Conservation (phyloP, 2,113 vertebrate genomes). For the Cottus gobio region DNA sequence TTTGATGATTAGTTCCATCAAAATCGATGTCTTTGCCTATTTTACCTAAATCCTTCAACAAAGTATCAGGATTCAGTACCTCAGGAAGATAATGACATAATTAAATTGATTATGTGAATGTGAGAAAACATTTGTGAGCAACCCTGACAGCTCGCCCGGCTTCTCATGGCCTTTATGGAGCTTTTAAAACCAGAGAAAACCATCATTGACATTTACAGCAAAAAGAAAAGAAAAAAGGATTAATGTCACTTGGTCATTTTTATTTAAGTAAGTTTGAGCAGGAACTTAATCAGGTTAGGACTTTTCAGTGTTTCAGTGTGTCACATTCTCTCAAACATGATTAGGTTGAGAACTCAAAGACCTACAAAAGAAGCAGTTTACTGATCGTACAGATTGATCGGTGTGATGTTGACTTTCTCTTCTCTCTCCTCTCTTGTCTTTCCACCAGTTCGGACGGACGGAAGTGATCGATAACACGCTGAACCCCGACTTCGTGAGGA, state of each 20-base stretch:
- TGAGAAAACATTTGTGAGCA: too few species aligned
- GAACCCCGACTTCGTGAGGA: conserved; percentile 94
- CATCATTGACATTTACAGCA: neutral
- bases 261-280: neutral
- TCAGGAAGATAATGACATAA: neutral
- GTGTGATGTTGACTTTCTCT: conserved; percentile 4
- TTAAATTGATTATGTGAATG: too few species aligned
- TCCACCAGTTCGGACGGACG: conserved; percentile 89
- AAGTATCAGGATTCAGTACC: neutral
- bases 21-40: neutral
- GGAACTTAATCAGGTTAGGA: neutral
- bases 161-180: neutral
- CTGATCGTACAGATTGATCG: neutral
- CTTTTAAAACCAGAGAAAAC: neutral
- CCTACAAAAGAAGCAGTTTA: neutral
- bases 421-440: conserved; percentile 16
- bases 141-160: neutral
- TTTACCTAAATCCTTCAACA: neutral
- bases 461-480: conserved; percentile 94
- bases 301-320: too few species aligned
- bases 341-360: neutral
- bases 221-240: neutral
- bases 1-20: neutral
- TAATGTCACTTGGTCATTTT: neutral
- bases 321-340: neutral